These are phyloP conservation scores for Lacanobia wlatinum DNA, from an alignment of 2,888 invertebrate genomes.

Conservation along the genomic window DNA sequence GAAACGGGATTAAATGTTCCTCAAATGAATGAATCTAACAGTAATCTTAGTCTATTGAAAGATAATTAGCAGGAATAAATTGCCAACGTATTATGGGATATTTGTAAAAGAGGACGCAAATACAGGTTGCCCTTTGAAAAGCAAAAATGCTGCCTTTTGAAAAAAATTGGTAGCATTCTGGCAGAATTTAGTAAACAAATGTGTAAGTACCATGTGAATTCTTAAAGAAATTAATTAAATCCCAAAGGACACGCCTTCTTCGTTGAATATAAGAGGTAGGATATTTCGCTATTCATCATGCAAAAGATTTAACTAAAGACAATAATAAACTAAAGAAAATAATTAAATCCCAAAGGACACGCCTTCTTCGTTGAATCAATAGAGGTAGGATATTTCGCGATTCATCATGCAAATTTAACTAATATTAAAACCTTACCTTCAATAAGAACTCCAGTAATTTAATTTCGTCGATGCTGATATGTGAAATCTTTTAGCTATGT, in stretches of 20 bases:
- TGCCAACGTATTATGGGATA: too few relatives aligned
- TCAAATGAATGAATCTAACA: not conserved
- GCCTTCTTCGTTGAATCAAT: not conserved
- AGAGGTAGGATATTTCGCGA: too few relatives aligned
- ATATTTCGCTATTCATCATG: not conserved
- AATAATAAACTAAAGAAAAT: not conserved
- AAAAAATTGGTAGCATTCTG: not conserved
- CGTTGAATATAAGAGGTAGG: not conserved
- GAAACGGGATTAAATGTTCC: too few relatives aligned
- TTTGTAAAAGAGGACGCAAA: too few relatives aligned
- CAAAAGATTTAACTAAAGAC: not conserved
- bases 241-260: not conserved
- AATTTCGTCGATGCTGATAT: conserved; percentile 67
- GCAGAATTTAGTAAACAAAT: not conserved
- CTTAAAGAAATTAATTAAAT: not conserved
- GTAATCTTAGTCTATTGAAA: too few relatives aligned
- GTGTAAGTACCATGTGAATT: too few relatives aligned
- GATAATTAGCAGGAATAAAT: too few relatives aligned
- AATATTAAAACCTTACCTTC: conserved; percentile 48
- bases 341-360: not conserved
- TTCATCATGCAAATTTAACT: conserved; percentile 6
- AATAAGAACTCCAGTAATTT: conserved; percentile 21
- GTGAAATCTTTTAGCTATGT: conserved; percentile 60
- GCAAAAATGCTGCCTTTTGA: too few relatives aligned
- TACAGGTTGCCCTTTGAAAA: too few relatives aligned